Conservation (phyloP, 2,888 invertebrate species). For the Sarcophaga caerulescens region DNA sequence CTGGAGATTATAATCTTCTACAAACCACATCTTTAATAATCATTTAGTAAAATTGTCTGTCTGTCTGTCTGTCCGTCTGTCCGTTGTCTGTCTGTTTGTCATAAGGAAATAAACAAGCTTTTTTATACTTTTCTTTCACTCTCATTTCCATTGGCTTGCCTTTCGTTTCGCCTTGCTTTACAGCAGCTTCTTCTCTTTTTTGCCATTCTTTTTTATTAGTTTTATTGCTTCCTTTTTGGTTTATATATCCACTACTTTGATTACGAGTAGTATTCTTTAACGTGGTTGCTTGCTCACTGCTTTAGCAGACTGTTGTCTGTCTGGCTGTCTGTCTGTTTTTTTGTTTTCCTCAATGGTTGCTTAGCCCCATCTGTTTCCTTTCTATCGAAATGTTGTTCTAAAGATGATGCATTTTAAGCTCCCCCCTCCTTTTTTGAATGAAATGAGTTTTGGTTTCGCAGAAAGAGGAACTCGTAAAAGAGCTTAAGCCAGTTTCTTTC, state of each 20-base stretch:
- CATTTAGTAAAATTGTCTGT: slow-evolving; percentile 47
- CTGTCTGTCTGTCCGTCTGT: too few relatives aligned
- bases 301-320: too few relatives aligned
- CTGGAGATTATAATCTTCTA: slow-evolving; percentile 32
- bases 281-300: not conserved
- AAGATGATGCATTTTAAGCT: too few relatives aligned
- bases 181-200: not conserved
- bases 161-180: not conserved
- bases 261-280: not conserved
- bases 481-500: too few relatives aligned
- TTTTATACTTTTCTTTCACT: slow-evolving; percentile 4
- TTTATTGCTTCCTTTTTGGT: slow-evolving; percentile 5
- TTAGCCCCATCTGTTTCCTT: not conserved
- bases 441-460: too few relatives aligned
- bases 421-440: too few relatives aligned
- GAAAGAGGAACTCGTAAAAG: too few relatives aligned
- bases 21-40: slow-evolving; percentile 48
- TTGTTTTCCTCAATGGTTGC: not conserved
- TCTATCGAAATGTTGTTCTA: too few relatives aligned
- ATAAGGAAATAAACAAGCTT: slow-evolving; percentile 25
- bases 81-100: too few relatives aligned
- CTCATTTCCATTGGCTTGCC: not conserved
- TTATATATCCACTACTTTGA: not conserved
- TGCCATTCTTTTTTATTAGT: not conserved
- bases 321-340: too few relatives aligned